Percentiles rank a stretch among this genome's conserved stretches.
Evolutionary conservation across 2,888 invertebrate genomes (phyloP).

Genomic region (Linnaemya vulpina): DNA sequence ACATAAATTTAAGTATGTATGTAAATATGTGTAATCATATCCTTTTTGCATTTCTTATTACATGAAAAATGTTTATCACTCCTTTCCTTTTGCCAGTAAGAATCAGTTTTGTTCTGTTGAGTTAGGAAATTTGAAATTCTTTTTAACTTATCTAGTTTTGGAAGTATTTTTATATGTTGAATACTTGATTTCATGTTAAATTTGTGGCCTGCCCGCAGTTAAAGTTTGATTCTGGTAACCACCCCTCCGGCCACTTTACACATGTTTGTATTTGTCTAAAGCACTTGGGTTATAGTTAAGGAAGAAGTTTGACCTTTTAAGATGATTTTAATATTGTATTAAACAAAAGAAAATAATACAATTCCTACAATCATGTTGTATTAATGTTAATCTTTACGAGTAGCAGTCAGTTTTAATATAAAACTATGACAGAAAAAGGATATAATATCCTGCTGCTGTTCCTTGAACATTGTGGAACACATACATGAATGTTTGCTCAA

Average conservation of each 20-base stretch:
- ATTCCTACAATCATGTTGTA: not conserved
- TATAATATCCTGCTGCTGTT: not conserved
- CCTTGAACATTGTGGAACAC: too few relatives aligned
- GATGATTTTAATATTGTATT: constrained; percentile 33
- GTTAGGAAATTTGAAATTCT: not conserved
- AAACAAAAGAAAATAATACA: constrained; percentile 2
- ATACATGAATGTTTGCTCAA: not conserved
- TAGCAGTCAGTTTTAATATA: constrained; percentile 26
- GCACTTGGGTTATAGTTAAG: not conserved
- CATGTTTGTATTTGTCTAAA: not conserved
- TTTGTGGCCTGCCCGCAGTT: constrained; percentile 14
- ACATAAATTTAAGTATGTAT: not conserved
- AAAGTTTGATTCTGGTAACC: not conserved
- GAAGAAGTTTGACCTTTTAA: constrained; percentile 45
- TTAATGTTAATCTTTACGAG: constrained; percentile 31
- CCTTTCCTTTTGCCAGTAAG: not conserved
- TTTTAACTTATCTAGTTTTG: not conserved
- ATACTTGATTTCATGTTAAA: constrained; percentile 42
- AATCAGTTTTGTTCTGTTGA: constrained; percentile 4
- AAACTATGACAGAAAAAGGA: constrained; percentile 11
- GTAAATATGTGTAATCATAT: constrained; percentile 3
- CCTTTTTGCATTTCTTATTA: not conserved
- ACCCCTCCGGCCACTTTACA: not conserved
- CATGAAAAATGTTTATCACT: not conserved
- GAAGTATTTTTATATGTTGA: constrained; percentile 22